These are phyloP conservation scores for Thunnus maccoyii DNA, from an alignment of 2,113 vertebrate genomes.

Conservation along the genomic window DNA sequence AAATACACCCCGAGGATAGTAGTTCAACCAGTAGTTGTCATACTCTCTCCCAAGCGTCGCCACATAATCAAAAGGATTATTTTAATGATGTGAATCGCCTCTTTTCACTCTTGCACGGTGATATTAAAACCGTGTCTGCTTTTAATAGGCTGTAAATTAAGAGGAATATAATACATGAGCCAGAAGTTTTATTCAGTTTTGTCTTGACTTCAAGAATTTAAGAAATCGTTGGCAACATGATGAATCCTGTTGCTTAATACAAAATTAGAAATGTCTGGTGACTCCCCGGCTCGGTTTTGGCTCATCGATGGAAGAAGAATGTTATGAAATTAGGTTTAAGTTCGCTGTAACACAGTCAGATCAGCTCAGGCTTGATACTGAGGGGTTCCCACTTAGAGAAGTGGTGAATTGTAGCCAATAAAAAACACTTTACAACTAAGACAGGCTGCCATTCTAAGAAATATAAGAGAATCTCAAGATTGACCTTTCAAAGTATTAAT, in stretches of 20 bases:
- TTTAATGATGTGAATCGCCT: background rate
- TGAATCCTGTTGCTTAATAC: conserved; percentile 14
- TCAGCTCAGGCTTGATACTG: background rate
- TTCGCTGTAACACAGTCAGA: background rate
- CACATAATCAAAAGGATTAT: background rate
- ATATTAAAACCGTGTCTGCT: background rate
- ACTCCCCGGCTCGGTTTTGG: background rate
- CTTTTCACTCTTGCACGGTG: background rate
- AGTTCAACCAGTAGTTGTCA: background rate
- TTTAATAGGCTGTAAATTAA: background rate
- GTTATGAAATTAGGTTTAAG: background rate
- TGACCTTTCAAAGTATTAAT: background rate
- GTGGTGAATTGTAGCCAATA: background rate
- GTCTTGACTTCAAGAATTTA: background rate
- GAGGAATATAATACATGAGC: background rate
- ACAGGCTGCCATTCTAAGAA: background rate
- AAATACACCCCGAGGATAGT: background rate
- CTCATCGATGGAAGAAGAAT: background rate
- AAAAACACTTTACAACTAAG: background rate
- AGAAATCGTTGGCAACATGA: background rate
- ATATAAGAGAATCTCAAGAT: background rate
- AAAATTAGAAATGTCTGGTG: background rate
- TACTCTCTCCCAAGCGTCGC: background rate
- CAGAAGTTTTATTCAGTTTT: background rate
- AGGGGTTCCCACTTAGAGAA: background rate